These are phyloP conservation scores for Labia minor DNA, from an alignment of 2,888 invertebrate genomes.

Conservation along the genomic window DNA sequence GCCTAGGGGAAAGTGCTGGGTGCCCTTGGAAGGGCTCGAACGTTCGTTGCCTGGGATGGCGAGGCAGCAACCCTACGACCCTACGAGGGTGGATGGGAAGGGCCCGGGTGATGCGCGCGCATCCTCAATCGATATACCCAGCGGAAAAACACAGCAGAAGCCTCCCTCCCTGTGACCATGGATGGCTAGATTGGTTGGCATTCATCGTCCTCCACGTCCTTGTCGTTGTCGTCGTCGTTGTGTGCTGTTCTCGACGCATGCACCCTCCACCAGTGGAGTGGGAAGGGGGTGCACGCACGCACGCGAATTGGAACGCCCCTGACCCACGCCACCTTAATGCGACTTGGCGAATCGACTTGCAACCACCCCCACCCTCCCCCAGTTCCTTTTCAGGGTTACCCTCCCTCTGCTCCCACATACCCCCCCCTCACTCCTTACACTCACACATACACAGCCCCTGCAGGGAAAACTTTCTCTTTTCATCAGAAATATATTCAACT, in stretches of 20 bases:
- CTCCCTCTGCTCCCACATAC: too few species aligned
- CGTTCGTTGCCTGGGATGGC: too few species aligned
- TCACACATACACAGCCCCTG: too few species aligned
- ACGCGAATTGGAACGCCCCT: background rate
- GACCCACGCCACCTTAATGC: slow-evolving; percentile 13
- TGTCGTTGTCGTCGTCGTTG: background rate
- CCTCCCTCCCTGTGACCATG: background rate
- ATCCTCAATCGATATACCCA: background rate
- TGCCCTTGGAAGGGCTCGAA: background rate
- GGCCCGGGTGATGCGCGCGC: background rate
- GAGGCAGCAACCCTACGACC: too few species aligned
- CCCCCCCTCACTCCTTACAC: background rate
- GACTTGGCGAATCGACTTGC: background rate
- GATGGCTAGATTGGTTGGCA: background rate
- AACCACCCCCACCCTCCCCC: background rate
- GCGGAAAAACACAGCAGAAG: slow-evolving; percentile 7
- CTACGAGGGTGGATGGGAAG: background rate
- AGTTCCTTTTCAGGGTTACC: too few species aligned
- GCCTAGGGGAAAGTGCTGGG: slow-evolving; percentile 4
- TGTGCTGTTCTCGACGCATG: background rate
- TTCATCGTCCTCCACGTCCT: background rate
- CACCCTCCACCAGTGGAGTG: background rate
- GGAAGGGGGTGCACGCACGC: background rate
- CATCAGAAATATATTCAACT: too few species aligned
- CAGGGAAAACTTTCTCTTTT: too few species aligned